Percentiles rank a stretch among this genome's conserved stretches.
Evolutionary conservation across 2,797 vertebrate species (phyloP).

Genomic region (Botia kubotai): DNA sequence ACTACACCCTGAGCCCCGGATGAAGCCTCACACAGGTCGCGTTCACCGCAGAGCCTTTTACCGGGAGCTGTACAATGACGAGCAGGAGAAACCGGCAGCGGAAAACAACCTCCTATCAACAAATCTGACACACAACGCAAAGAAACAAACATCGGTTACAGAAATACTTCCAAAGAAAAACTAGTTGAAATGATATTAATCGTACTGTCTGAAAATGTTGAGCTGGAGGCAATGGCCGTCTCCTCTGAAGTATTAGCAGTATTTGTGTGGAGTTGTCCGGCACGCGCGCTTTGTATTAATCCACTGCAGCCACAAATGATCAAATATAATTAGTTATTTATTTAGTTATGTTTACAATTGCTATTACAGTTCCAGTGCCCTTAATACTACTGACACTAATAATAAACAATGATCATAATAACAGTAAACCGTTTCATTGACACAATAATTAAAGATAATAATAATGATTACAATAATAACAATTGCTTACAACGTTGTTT

Average conservation of each 20-base stretch:
- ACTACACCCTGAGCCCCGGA: conserved; percentile 70
- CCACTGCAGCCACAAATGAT: not conserved
- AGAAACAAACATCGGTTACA: not conserved
- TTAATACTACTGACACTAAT: too few species aligned
- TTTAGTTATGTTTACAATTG: not conserved
- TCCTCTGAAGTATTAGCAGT: not conserved
- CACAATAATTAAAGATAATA: too few species aligned
- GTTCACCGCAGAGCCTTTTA: not conserved
- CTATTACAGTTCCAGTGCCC: too few species aligned
- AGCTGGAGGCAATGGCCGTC: not conserved
- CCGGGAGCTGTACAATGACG: not conserved
- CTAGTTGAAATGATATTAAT: not conserved
- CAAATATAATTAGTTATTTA: not conserved
- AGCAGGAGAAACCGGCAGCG: not conserved
- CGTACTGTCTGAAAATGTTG: not conserved
- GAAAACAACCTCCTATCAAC: not conserved
- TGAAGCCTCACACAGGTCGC: conserved; percentile 63
- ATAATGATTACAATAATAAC: too few species aligned
- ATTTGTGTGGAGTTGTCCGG: not conserved
- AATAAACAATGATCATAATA: not conserved
- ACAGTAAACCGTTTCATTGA: too few species aligned
- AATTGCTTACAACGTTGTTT: too few species aligned
- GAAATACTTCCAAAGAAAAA: not conserved
- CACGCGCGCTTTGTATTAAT: too few species aligned
- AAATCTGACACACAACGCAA: not conserved